These are phyloP conservation scores for Diabrotica virgifera DNA, from an alignment of 1,140 invertebrate genomes.

Conservation along the genomic window DNA sequence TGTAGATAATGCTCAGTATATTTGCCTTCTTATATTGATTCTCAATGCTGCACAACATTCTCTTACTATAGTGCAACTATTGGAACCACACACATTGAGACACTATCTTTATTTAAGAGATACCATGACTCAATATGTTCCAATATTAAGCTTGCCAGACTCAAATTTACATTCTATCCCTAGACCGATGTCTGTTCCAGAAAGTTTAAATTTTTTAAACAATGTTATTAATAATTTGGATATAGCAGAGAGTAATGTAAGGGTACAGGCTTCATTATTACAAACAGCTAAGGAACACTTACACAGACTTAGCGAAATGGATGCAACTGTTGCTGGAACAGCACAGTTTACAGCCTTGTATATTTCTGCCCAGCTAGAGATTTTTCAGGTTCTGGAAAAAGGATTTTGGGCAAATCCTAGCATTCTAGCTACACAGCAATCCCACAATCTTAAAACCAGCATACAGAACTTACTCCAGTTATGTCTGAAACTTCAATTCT, in stretches of 20 bases:
- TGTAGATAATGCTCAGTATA: conserved; percentile 92
- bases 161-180: conserved; percentile 33
- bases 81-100: conserved; percentile 86
- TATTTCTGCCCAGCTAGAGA: conserved; percentile 63
- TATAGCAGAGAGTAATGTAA: conserved; percentile 58
- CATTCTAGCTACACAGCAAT: conserved; percentile 51
- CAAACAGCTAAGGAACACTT: conserved; percentile 72
- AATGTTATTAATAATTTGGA: conserved; percentile 71
- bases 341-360: conserved; percentile 84
- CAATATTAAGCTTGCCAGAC: conserved; percentile 60
- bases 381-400: conserved; percentile 43
- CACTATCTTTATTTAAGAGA: conserved; percentile 95
- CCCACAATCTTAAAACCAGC: conserved; percentile 55
- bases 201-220: conserved; percentile 62
- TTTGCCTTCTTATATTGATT: conserved; percentile 88
- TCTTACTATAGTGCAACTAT: conserved; percentile 85
- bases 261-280: conserved; percentile 62
- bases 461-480: conserved; percentile 64
- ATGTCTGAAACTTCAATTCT: conserved; percentile 75
- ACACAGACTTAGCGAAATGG: conserved; percentile 67
- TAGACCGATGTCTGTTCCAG: conserved; percentile 38
- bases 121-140: conserved; percentile 90
- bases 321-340: conserved; percentile 74
- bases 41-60: conserved; percentile 91
- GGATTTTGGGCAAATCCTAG: conserved; percentile 52